Conservation (phyloP, 2,888 invertebrate genomes). For the Cephonodes hylas region DNA sequence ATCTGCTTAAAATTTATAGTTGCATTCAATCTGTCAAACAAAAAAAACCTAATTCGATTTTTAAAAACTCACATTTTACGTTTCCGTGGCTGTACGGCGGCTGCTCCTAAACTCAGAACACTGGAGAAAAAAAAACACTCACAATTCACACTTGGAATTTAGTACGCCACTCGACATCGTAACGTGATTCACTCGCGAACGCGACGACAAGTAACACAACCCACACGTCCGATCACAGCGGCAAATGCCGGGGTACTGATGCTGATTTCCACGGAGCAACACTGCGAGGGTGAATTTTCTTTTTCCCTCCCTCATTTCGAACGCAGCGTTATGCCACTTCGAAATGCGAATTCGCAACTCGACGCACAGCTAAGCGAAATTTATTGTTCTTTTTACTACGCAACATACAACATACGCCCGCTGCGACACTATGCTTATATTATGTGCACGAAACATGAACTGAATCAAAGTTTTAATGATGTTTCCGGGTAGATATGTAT, state of each 20-base stretch:
- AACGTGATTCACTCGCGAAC: slow-evolving; percentile 54
- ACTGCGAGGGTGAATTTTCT: slow-evolving; percentile 39
- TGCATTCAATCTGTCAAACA: not conserved
- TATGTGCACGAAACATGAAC: not conserved
- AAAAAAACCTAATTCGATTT: not conserved
- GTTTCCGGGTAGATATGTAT: not conserved
- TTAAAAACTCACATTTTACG: slow-evolving; percentile 11
- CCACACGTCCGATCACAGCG: slow-evolving; percentile 49
- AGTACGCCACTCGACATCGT: slow-evolving; percentile 62
- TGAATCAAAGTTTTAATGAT: not conserved
- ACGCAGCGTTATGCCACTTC: slow-evolving; percentile 33
- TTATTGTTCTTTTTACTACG: slow-evolving; percentile 25
- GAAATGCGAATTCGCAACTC: slow-evolving; percentile 31
- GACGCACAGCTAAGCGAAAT: slow-evolving; percentile 32
- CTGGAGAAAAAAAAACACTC: slow-evolving; percentile 39
- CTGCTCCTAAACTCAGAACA: slow-evolving; percentile 3
- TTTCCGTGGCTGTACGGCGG: not conserved
- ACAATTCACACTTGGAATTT: slow-evolving; percentile 53
- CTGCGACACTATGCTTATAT: not conserved
- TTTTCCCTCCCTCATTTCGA: slow-evolving; percentile 26
- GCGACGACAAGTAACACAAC: slow-evolving; percentile 35
- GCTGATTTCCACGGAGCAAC: slow-evolving; percentile 24
- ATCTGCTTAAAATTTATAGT: not conserved
- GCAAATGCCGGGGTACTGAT: slow-evolving; percentile 67
- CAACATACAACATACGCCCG: not conserved